A percentile compares a stretch with the other conserved stretches of the same genome.
phyloP scores from a whole-genome alignment of 2,113 vertebrate species.

The Tychaedon coryphoeus region DNA sequence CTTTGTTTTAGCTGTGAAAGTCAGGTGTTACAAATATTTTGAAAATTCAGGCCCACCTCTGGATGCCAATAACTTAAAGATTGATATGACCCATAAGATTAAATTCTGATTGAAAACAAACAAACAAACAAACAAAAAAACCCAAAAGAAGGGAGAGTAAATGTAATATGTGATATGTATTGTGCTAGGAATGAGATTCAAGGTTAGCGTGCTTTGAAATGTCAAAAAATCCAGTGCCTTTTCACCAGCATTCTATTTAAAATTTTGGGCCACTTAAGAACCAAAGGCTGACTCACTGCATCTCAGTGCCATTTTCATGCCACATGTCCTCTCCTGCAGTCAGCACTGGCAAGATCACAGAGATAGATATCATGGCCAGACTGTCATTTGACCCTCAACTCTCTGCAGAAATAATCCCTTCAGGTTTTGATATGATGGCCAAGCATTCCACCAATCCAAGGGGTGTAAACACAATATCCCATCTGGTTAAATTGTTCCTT shows the following conservation, averaged over 20 bases:
- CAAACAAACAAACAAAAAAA: no score
- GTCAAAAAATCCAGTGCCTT: accelerated
- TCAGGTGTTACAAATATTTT: background rate
- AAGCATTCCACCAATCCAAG: accelerated
- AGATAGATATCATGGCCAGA: background rate
- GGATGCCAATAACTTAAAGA: background rate
- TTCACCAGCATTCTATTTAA: background rate
- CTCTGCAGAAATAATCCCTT: background rate
- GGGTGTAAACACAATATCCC: background rate
- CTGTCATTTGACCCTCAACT: background rate
- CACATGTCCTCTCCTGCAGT: background rate
- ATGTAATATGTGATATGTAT: accelerated
- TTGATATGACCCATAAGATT: background rate
- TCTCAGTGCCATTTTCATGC: background rate
- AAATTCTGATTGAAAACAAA: background rate
- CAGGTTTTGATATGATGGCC: background rate
- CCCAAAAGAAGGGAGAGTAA: background rate
- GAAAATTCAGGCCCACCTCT: background rate
- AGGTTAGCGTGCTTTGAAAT: background rate
- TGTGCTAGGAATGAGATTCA: background rate
- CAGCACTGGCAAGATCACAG: background rate
- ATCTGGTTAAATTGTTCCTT: background rate
- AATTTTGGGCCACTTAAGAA: background rate
- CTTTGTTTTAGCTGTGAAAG: background rate
- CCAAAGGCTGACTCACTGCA: accelerated